Evolutionary conservation across 2,888 invertebrate species (phyloP).

Genomic region (Drosophila quinaria): DNA sequence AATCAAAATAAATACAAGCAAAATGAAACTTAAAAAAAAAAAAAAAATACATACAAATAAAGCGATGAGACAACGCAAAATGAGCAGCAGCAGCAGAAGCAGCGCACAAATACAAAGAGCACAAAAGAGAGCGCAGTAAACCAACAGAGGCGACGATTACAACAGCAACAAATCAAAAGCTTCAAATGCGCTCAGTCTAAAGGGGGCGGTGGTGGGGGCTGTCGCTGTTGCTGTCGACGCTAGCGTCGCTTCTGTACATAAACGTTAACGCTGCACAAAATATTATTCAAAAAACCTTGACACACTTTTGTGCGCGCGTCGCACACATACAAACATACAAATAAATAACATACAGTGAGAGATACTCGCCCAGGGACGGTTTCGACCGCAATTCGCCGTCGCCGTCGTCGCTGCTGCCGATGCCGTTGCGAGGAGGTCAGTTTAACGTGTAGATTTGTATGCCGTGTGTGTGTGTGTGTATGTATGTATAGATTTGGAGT

Average conservation of each 20-base stretch:
- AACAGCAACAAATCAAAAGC: constrained; percentile 62
- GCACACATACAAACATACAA: constrained; percentile 46
- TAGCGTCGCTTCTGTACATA: constrained; percentile 59
- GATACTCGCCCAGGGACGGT: constrained; percentile 82
- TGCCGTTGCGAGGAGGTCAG: constrained; percentile 71
- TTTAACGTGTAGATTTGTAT: constrained; percentile 70
- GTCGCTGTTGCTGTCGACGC: constrained; percentile 31
- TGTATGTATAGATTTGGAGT: constrained; percentile 36
- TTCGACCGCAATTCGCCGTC: constrained; percentile 82
- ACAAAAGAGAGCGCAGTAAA: constrained; percentile 36
- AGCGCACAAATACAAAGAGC: constrained; percentile 41
- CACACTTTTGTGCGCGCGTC: constrained; percentile 82
- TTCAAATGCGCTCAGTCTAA: constrained; percentile 32
- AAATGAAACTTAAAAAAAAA: constrained; percentile 33
- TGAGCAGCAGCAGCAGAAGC: constrained; percentile 37
- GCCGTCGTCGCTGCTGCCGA: constrained; percentile 35
- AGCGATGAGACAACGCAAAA: constrained; percentile 65
- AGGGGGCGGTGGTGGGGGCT: constrained; percentile 8
- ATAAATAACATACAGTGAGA: constrained; percentile 45
- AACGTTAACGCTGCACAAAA: constrained; percentile 80
- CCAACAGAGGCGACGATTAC: constrained; percentile 43
- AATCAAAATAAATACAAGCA: constrained; percentile 54
- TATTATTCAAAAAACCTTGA: constrained; percentile 84
- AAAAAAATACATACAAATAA: constrained; percentile 1
- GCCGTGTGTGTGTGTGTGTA: constrained; percentile 14